These are phyloP conservation scores for Polypterus senegalus DNA, from an alignment of 2,113 vertebrate genomes.

Conservation along the genomic window DNA sequence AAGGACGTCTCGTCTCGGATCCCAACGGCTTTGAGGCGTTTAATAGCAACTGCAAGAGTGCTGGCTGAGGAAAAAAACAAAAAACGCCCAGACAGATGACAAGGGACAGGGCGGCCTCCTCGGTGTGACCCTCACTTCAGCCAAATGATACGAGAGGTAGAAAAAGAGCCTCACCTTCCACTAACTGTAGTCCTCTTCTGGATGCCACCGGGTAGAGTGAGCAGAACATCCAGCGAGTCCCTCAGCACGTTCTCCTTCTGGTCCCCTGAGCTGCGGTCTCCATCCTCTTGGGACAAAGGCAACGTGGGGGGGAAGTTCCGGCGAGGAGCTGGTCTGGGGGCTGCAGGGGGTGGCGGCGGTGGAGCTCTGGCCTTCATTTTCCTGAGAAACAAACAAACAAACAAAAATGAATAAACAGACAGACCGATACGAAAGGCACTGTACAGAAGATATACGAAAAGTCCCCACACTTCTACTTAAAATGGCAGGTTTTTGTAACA, in stretches of 20 bases:
- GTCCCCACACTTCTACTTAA: too few relatives aligned
- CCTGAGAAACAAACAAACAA: conserved; percentile 41
- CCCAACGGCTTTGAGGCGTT: too few relatives aligned
- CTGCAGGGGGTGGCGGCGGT: conserved; percentile 57
- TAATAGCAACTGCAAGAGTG: background rate
- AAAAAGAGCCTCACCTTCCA: conserved; percentile 57
- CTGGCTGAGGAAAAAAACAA: background rate
- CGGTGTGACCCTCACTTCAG: too few relatives aligned
- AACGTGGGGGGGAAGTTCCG: conserved; percentile 34
- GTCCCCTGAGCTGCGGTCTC: conserved; percentile 41
- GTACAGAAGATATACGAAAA: too few relatives aligned
- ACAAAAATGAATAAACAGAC: conserved; percentile 6
- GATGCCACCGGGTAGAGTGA: conserved; percentile 59
- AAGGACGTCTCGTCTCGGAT: too few relatives aligned
- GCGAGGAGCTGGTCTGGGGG: conserved; percentile 46
- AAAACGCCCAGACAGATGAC: background rate
- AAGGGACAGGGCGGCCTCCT: background rate
- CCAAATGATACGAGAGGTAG: too few relatives aligned
- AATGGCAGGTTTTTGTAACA: too few relatives aligned
- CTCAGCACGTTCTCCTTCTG: conserved; percentile 58
- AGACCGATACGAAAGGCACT: background rate
- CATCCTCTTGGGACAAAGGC: conserved; percentile 34
- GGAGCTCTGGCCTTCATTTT: conserved; percentile 76
- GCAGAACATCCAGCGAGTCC: conserved; percentile 45
- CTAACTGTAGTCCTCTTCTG: conserved; percentile 52